Evolutionary conservation across 2,888 invertebrate species (phyloP).

Genomic region (Caenorhabditis sp.): DNA sequence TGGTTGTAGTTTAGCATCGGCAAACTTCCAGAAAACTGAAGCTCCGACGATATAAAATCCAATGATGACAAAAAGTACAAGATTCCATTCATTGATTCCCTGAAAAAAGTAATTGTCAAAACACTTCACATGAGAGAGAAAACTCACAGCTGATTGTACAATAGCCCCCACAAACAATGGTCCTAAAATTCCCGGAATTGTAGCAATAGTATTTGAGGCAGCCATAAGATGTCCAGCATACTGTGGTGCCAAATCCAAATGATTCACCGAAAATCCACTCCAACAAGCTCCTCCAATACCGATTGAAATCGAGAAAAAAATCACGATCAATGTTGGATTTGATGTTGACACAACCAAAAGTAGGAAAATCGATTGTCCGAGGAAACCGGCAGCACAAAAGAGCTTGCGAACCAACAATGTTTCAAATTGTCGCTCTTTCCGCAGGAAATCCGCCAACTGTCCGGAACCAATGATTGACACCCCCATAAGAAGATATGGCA

Average conservation of each 20-base stretch:
- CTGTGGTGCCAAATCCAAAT: slow-evolving; percentile 88
- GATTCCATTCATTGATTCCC: slow-evolving; percentile 83
- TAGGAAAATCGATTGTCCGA: slow-evolving; percentile 86
- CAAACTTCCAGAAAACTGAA: slow-evolving; percentile 82
- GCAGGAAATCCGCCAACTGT: slow-evolving; percentile 83
- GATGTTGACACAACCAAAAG: slow-evolving; percentile 82
- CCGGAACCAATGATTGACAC: slow-evolving; percentile 83
- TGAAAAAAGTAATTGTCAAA: slow-evolving; percentile 72
- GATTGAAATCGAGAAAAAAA: slow-evolving; percentile 86
- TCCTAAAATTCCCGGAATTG: slow-evolving; percentile 89
- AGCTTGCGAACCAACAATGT: slow-evolving; percentile 79
- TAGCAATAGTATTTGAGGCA: slow-evolving; percentile 87
- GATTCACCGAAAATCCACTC: slow-evolving; percentile 84
- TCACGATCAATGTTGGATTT: slow-evolving; percentile 78
- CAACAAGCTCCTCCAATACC: slow-evolving; percentile 89
- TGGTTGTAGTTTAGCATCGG: slow-evolving; percentile 83
- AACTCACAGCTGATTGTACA: slow-evolving; percentile 79
- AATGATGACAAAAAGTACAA: slow-evolving; percentile 86
- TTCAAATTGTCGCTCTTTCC: slow-evolving; percentile 71
- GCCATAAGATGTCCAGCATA: slow-evolving; percentile 92
- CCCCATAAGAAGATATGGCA: slow-evolving; percentile 89
- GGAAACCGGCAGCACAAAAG: slow-evolving; percentile 77
- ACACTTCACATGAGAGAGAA: too few species aligned
- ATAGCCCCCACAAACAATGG: slow-evolving; percentile 84
- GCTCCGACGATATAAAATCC: slow-evolving; percentile 85